Evolutionary conservation across 1,140 invertebrate genomes (phyloP).

Genomic region (Sitophilus oryzae): DNA sequence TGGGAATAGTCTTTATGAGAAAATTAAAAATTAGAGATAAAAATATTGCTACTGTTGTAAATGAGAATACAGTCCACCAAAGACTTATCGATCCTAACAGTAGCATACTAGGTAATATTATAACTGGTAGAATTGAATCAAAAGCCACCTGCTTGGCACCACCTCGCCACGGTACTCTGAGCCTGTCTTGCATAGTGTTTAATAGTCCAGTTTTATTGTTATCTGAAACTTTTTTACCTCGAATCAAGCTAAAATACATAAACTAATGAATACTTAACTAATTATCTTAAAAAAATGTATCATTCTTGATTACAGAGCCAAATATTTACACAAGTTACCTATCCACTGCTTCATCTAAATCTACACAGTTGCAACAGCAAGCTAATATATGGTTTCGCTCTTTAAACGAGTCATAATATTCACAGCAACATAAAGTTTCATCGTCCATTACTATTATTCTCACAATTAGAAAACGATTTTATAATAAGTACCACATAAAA

Average conservation of each 20-base stretch:
- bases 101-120: constrained; percentile 56
- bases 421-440: constrained; percentile 52
- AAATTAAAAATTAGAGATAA: constrained; percentile 54
- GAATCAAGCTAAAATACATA: constrained; percentile 34
- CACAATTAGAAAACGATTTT: no score
- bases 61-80: constrained; percentile 55
- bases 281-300: background rate
- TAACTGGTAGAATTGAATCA: constrained; percentile 57
- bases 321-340: constrained; percentile 36
- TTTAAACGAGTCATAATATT: constrained; percentile 49
- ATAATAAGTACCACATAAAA: no score
- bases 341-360: constrained; percentile 49
- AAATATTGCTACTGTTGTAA: constrained; percentile 57
- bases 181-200: constrained; percentile 48
- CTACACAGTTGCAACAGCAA: constrained; percentile 54
- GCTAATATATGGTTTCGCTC: constrained; percentile 50
- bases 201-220: constrained; percentile 28
- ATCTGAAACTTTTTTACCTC: constrained; percentile 28
- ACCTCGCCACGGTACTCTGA: constrained; percentile 37
- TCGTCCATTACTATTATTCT: constrained; percentile 15
- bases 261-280: background rate
- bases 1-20: constrained; percentile 47
- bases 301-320: background rate
- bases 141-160: constrained; percentile 49
- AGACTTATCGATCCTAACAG: constrained; percentile 54